Evolutionary conservation across 2,888 invertebrate genomes (phyloP), one percentile per base, ranked within the genome.

Genomic region (Dioctria linearis): DNA sequence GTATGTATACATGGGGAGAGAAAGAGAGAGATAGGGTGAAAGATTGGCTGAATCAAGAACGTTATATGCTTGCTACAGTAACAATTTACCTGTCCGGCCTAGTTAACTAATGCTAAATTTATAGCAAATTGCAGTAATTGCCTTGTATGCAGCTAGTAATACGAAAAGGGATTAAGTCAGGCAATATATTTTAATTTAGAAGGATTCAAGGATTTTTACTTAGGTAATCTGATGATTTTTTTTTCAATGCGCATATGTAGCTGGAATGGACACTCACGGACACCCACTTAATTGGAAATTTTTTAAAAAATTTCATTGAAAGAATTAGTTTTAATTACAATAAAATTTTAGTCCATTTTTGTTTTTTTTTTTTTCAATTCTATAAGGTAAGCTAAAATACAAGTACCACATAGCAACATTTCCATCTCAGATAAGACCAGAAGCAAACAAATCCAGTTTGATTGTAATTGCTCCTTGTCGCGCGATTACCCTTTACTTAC

Each of bases 21-120:
- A 65, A 71, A 75, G 37, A 40, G 39, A 67, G 8, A 80, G 82
- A 83, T 83, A 83, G 82, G 80, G 75, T 82, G 51, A 42, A 51
- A 46, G 51, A 40, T 39, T 65, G 65, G 65, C 49, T 66, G 65
- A 39, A 25, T 37, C 9, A 9, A 49, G 65, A 80, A 80, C 81
- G 82, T 83, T 82, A 83, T 83, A 83, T 83, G 85, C 84, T 84
- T 84, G 82, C 25, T 25, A 2, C 81, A 75, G 84, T 84, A 85
- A 85, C 85, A 85, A 85, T 85, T 85, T 86, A 85, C 84, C 84
- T 85, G 85, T 85, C 85, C 85, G 84, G 85, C 85, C 85, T 85
- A 85, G 85, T 85, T 86, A 85, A 85, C 85, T 85, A 85, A 86
- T 85, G 85, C 85, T 84, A 84, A 85, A 85, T 86, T 86, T 86